These are phyloP conservation scores for Malurus melanocephalus DNA, from an alignment of 2,113 vertebrate species.

Conservation along the genomic window DNA sequence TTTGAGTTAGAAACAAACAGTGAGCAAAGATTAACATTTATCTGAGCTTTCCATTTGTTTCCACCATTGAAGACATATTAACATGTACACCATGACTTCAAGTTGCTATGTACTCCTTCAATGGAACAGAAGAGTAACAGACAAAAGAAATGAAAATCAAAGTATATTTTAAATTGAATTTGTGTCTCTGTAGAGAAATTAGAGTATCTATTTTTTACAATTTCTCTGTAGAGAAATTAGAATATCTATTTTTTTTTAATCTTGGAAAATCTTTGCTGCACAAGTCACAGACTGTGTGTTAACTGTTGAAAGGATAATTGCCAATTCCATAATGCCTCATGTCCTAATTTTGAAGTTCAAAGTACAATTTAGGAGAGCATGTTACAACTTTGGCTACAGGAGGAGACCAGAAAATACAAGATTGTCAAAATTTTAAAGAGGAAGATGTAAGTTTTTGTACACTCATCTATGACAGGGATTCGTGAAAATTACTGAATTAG, in stretches of 20 bases:
- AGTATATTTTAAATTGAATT: constrained; percentile 10
- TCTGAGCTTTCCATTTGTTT: constrained; percentile 18
- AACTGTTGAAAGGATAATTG: background rate
- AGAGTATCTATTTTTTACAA: background rate
- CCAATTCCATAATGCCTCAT: background rate
- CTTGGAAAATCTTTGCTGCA: constrained; percentile 3
- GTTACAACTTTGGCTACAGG: background rate
- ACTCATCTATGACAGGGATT: background rate
- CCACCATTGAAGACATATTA: background rate
- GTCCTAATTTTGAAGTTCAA: background rate
- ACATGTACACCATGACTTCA: background rate
- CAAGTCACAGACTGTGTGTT: background rate
- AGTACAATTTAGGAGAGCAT: background rate
- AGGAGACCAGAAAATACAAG: background rate
- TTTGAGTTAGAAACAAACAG: background rate
- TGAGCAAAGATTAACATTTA: constrained; percentile 20
- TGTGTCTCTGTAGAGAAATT: background rate
- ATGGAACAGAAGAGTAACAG: constrained; percentile 7
- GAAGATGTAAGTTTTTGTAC: background rate
- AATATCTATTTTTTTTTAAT: background rate
- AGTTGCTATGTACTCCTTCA: constrained; percentile 10
- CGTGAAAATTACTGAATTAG: background rate
- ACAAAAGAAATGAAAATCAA: background rate
- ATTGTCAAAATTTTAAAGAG: background rate
- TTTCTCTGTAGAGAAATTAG: background rate